Base-by-base conservation (phyloP, 92 coral and sea anemone species). In the Anthopleura xanthogrammica region DNA sequence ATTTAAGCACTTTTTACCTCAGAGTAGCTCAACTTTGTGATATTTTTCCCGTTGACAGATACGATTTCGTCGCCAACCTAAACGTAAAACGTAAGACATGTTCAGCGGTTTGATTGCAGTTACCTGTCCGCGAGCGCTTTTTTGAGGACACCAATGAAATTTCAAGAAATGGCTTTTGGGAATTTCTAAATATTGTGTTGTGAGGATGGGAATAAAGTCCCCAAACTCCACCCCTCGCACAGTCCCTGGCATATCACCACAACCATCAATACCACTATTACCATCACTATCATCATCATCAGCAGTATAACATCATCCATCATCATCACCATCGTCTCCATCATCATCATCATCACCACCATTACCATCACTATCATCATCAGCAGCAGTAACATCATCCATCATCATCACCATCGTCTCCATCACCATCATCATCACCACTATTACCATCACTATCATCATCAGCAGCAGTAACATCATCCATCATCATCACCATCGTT, bases 61-160 rank as follows among this genome's bases (percentile, higher is more conserved):
- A 95, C 89, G 40, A 95, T 92, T 85, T 95, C 95, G 74, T 95
- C 98, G 11, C 98, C 98, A 84, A 95, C 87, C 98, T 95, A 36
- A 12, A 79, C 52, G 70, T 55, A 79, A 79, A 58, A 20, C 70
- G 58, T 54, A 54, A 54, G 50, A 5, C 3, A 54, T 54, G 58
- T 2, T 54, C 11, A 54, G 36, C 36, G 36, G 1, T 54, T 54
- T 54, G 16, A 11, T 54, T 54, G 14, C 54, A 50, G 54, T 6
- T 0, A 50, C 7, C 7, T 5, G 54, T 50, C 8, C 54, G 54
- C 7, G 7, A 1, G 11, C 54, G 11, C 54, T 50, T 5, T 6
- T 50, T 5, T 5, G 8, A 50, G 54, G 11, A 50, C 11, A 29
- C 36, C 36, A 29, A 29, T 29, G 36, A 29, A 29, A 29, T 29